Conservation (phyloP, 1,140 invertebrate species). For the Rhagoletis zephyria region DNA sequence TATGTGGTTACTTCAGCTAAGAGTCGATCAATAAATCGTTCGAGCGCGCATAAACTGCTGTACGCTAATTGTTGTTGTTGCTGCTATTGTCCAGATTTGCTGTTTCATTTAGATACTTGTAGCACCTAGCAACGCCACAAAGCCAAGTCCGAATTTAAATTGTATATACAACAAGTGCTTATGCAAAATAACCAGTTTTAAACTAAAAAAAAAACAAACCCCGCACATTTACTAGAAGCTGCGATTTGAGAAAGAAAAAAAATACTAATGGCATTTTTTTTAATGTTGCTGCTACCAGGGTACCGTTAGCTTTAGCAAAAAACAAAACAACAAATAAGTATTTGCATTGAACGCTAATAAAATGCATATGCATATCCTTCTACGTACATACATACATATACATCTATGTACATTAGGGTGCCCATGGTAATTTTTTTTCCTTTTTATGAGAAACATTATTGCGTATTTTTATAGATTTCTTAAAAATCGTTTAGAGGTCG, state of each 20-base stretch:
- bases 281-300: not conserved
- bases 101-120: constrained; percentile 16
- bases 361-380: not conserved
- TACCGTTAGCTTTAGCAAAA: not conserved
- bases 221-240: not conserved
- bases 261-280: not conserved
- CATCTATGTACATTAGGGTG: not conserved
- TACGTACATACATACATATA: not conserved
- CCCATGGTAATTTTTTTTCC: too few relatives aligned
- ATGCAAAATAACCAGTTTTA: constrained; percentile 48
- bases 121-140: constrained; percentile 21
- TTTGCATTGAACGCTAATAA: constrained; percentile 13
- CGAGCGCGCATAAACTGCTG: constrained; percentile 25
- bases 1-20: not conserved
- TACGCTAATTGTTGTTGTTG: not conserved
- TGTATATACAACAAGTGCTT: not conserved
- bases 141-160: constrained; percentile 50
- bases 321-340: not conserved
- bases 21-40: not conserved
- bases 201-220: not conserved
- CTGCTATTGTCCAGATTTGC: not conserved
- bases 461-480: too few relatives aligned
- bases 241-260: not conserved
- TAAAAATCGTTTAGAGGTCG: too few relatives aligned
- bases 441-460: too few relatives aligned